Conservation (phyloP, 2,888 invertebrate species). For the Rotaria socialis region DNA sequence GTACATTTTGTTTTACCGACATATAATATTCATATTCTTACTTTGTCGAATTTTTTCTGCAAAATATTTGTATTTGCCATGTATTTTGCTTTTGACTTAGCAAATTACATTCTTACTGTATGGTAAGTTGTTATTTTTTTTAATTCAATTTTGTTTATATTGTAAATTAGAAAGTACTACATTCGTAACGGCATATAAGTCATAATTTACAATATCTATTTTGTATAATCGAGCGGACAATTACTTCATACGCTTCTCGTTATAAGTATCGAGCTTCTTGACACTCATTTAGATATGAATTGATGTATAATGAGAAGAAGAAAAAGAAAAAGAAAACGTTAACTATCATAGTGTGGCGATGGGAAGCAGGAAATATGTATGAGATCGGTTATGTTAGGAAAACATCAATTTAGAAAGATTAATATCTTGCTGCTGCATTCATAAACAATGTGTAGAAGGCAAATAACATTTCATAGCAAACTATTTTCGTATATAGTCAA, state of each 20-base stretch:
- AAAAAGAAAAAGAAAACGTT: background rate
- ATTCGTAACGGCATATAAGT: no score
- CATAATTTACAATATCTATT: no score
- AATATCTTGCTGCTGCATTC: background rate
- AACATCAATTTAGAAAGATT: no score
- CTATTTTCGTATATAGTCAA: no score
- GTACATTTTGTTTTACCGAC: constrained; percentile 35
- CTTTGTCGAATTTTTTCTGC: background rate
- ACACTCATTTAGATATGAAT: background rate
- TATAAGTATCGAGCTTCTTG: no score
- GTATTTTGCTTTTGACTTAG: constrained; percentile 20
- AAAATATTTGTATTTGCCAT: constrained; percentile 27
- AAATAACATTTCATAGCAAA: no score
- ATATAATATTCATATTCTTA: background rate
- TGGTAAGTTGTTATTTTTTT: background rate
- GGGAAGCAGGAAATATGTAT: background rate
- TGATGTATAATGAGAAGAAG: background rate
- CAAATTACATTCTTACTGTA: constrained; percentile 30
- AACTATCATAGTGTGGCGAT: background rate
- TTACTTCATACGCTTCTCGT: no score
- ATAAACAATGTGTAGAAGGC: background rate
- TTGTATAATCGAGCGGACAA: no score
- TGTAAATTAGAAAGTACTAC: no score
- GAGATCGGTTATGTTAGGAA: no score
- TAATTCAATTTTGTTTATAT: no score